Percentiles rank a stretch among this genome's conserved stretches.
These are phyloP conservation scores for Mythimna impura DNA, from an alignment of 2,888 invertebrate genomes.

Conservation along the genomic window DNA sequence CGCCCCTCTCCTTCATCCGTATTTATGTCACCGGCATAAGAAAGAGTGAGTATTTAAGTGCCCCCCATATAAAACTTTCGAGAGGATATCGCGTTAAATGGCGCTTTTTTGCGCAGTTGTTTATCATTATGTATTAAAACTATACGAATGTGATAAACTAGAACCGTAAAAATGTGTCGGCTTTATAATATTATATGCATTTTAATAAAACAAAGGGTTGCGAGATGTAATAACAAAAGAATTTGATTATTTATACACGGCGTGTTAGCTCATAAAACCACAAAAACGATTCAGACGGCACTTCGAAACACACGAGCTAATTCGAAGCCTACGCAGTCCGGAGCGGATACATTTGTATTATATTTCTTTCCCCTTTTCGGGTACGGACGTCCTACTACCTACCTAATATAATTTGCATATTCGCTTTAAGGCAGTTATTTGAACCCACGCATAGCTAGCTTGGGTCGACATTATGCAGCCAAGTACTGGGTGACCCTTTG, in stretches of 20 bases:
- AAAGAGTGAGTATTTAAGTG: constrained; percentile 67
- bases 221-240: constrained; percentile 52
- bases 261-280: constrained; percentile 48
- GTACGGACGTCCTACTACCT: constrained; percentile 87
- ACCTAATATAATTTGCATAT: constrained; percentile 82
- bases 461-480: constrained; percentile 54
- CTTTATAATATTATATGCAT: constrained; percentile 24
- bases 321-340: constrained; percentile 77
- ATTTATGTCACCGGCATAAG: constrained; percentile 59
- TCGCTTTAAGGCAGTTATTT: constrained; percentile 75
- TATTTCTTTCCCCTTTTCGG: constrained; percentile 87
- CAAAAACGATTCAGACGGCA: constrained; percentile 51
- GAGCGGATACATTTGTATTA: constrained; percentile 85
- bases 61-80: constrained; percentile 65
- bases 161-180: constrained; percentile 40
- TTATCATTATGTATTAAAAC: constrained; percentile 42
- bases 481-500: constrained; percentile 55
- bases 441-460: constrained; percentile 76
- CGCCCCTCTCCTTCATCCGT: constrained; percentile 67
- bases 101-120: constrained; percentile 66
- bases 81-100: constrained; percentile 66
- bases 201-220: constrained; percentile 54
- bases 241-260: constrained; percentile 48
- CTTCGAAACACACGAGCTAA: constrained; percentile 67
- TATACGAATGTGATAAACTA: constrained; percentile 49